Percentiles rank a stretch among this genome's conserved stretches.
Conservation (phyloP, 1,140 invertebrate species). For the Linepithema humile region DNA sequence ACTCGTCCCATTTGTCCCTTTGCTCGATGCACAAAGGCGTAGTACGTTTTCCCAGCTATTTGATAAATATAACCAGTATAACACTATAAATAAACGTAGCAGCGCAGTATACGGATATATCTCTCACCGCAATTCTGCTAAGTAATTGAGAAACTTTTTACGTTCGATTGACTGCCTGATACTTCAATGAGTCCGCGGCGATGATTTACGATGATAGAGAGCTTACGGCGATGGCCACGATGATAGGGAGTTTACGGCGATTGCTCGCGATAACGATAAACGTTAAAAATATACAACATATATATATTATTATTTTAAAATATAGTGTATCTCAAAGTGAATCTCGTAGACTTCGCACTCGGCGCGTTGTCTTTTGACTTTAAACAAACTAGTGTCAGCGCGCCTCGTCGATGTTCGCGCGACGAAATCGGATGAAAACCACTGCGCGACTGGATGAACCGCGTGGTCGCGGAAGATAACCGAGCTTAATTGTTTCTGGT, state of each 20-base stretch:
- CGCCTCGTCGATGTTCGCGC: background rate
- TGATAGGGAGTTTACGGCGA: background rate
- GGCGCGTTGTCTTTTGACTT: background rate
- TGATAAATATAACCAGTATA: slow-evolving; percentile 23
- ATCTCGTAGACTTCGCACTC: slow-evolving; percentile 19
- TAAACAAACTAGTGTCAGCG: background rate
- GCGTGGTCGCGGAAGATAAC: slow-evolving; percentile 78
- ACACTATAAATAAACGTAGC: slow-evolving; percentile 35
- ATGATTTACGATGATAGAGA: slow-evolving; percentile 13
- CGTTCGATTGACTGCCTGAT: slow-evolving; percentile 21
- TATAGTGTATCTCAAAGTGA: background rate
- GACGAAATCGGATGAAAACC: slow-evolving; percentile 63
- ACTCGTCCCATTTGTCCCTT: slow-evolving; percentile 38
- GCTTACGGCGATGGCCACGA: background rate
- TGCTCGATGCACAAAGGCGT: slow-evolving; percentile 18
- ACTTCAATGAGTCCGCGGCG: background rate
- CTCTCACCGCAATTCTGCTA: background rate
- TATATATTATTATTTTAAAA: background rate
- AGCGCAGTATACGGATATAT: background rate
- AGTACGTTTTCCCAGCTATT: background rate
- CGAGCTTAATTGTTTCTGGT: slow-evolving; percentile 81
- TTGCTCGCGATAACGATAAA: slow-evolving; percentile 36
- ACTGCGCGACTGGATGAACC: slow-evolving; percentile 60
- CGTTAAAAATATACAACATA: background rate
- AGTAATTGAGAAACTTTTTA: slow-evolving; percentile 29